Percentiles rank a stretch among this genome's conserved stretches.
These are phyloP conservation scores for Pelecanoides urinatrix DNA, from an alignment of 2,113 vertebrate genomes.

Conservation along the genomic window DNA sequence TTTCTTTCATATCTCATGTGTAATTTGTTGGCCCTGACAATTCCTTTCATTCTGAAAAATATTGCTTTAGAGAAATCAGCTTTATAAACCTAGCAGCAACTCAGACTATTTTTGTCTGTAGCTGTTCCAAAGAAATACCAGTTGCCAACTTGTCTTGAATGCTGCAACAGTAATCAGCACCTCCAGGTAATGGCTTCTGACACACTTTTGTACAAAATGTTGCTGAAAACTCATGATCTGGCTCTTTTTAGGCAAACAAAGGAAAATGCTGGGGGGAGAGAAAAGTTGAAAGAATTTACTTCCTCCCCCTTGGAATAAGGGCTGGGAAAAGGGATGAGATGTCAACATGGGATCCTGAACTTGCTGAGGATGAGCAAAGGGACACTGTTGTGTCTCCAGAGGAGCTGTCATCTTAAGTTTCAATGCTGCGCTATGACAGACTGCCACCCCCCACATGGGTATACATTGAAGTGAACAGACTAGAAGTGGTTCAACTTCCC, in stretches of 20 bases:
- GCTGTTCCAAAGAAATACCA: slow-evolving; percentile 14
- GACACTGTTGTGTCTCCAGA: not conserved
- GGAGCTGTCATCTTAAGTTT: slow-evolving; percentile 23
- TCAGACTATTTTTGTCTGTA: slow-evolving; percentile 19
- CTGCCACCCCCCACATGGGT: not conserved
- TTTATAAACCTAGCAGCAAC: slow-evolving; percentile 15
- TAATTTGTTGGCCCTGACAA: slow-evolving; percentile 37
- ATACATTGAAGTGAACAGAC: not conserved
- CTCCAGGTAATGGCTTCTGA: slow-evolving; percentile 41
- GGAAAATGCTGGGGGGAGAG: not conserved
- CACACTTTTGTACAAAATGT: not conserved
- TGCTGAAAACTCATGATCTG: not conserved
- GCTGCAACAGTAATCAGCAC: not conserved
- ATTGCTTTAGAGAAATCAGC: slow-evolving; percentile 21
- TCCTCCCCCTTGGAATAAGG: not conserved
- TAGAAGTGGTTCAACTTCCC: not conserved
- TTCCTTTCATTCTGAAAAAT: slow-evolving; percentile 40
- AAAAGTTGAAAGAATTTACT: not conserved
- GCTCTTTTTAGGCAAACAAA: not conserved
- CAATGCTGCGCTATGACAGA: not conserved
- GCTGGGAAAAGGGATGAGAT: not conserved
- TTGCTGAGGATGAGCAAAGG: not conserved
- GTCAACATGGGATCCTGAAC: not conserved
- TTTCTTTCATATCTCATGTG: slow-evolving; percentile 25
- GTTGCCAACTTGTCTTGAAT: slow-evolving; percentile 33